These are phyloP conservation scores for Serilophus lunatus DNA, from an alignment of 2,113 vertebrate species.

Conservation along the genomic window DNA sequence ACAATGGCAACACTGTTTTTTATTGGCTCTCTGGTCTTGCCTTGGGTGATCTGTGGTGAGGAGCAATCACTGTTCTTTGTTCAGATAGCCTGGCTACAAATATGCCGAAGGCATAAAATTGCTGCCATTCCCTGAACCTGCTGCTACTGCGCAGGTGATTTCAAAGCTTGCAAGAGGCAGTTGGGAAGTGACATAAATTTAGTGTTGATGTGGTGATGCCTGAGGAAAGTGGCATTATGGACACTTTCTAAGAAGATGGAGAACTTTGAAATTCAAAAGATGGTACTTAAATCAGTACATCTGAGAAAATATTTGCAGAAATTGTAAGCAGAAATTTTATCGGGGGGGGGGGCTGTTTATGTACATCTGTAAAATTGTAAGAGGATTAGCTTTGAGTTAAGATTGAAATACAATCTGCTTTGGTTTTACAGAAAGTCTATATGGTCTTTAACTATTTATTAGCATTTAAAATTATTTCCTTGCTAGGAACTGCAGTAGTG, in stretches of 20 bases:
- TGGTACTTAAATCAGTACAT: background rate
- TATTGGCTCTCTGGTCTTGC: background rate
- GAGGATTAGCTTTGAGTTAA: background rate
- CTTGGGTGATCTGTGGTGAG: background rate
- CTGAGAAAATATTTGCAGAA: background rate
- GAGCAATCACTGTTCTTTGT: background rate
- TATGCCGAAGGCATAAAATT: background rate
- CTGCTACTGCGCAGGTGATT: background rate
- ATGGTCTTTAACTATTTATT: background rate
- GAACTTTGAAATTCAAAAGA: background rate
- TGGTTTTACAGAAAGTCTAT: background rate
- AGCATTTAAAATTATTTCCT: background rate
- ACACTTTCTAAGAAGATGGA: background rate
- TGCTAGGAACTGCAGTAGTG: background rate
- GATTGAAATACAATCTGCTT: background rate
- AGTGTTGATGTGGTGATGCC: background rate
- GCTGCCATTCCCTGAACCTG: background rate
- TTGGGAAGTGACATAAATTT: background rate
- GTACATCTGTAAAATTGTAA: background rate
- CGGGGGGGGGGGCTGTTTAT: background rate
- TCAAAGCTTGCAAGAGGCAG: background rate
- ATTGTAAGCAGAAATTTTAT: background rate
- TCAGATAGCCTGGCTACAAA: background rate
- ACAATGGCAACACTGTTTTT: background rate
- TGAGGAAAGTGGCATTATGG: background rate